Evolutionary conservation across 2,888 invertebrate species (phyloP).

Genomic region (Arge pagana): DNA sequence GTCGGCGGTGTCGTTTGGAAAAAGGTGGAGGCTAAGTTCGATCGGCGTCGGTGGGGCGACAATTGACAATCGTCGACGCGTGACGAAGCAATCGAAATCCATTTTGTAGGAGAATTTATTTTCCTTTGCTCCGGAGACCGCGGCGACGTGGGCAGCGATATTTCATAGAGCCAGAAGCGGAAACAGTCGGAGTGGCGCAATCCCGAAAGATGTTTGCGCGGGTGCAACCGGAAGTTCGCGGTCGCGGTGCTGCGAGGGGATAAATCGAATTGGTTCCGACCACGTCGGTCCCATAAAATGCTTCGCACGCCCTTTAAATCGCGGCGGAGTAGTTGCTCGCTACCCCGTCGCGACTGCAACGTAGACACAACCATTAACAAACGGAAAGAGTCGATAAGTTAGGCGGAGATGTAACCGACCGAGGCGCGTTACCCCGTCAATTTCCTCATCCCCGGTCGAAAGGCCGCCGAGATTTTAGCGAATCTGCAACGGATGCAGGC

Average conservation of each 20-base stretch:
- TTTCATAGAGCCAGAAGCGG: slow-evolving; percentile 40
- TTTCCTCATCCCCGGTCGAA: too few relatives aligned
- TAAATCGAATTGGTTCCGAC: slow-evolving; percentile 51
- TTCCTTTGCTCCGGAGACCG: slow-evolving; percentile 16
- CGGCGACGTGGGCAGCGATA: slow-evolving; percentile 30
- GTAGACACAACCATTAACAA: slow-evolving; percentile 44
- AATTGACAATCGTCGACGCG: slow-evolving; percentile 45
- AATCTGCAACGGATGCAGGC: too few relatives aligned
- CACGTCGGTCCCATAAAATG: slow-evolving; percentile 50
- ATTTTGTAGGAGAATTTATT: slow-evolving; percentile 39
- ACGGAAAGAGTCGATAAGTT: slow-evolving; percentile 53
- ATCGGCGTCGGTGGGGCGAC: slow-evolving; percentile 28
- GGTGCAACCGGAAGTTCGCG: slow-evolving; percentile 38
- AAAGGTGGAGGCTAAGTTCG: too few relatives aligned
- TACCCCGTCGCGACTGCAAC: slow-evolving; percentile 27
- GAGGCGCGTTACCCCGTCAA: too few relatives aligned
- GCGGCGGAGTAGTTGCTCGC: slow-evolving; percentile 35
- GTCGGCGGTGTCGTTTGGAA: too few relatives aligned
- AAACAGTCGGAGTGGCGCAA: slow-evolving; percentile 45
- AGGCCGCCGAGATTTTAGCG: too few relatives aligned
- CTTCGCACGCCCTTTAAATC: slow-evolving; percentile 55
- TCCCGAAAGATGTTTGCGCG: slow-evolving; percentile 39
- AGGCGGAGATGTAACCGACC: neutral
- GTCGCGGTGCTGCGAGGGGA: slow-evolving; percentile 43
- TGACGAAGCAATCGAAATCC: slow-evolving; percentile 39